Evolutionary conservation across 1,140 invertebrate genomes (phyloP).

Genomic region (Bombus pascuorum): DNA sequence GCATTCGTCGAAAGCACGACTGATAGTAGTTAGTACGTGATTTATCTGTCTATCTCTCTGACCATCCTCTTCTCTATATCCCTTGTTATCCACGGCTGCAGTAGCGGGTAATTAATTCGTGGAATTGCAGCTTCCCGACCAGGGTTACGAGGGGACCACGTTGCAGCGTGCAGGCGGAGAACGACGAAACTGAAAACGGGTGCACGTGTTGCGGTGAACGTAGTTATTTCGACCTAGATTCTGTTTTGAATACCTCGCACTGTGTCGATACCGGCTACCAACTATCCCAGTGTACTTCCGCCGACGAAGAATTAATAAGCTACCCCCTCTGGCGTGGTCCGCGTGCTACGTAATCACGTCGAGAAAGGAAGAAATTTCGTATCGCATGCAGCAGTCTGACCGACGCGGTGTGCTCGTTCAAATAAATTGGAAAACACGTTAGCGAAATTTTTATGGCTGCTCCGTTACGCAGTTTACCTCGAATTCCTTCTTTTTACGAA

Average conservation of each 20-base stretch:
- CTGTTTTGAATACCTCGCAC: slow-evolving; percentile 32
- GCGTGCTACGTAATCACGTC: not conserved
- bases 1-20: slow-evolving; percentile 27
- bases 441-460: not conserved
- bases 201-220: slow-evolving; percentile 42
- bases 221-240: slow-evolving; percentile 51
- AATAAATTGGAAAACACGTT: not conserved
- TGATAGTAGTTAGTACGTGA: slow-evolving; percentile 48
- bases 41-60: slow-evolving; percentile 8
- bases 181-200: not conserved
- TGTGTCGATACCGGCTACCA: slow-evolving; percentile 10
- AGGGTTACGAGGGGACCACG: not conserved
- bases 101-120: slow-evolving; percentile 46
- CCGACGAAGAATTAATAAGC: slow-evolving; percentile 34
- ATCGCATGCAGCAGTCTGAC: not conserved
- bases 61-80: slow-evolving; percentile 24
- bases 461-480: too few species aligned
- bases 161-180: not conserved
- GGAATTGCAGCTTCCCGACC: slow-evolving; percentile 40
- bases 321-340: not conserved
- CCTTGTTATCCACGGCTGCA: slow-evolving; percentile 41
- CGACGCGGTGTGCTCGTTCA: not conserved
- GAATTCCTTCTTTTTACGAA: not conserved
- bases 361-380: not conserved
- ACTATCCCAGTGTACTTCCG: not conserved